Evolutionary conservation across 2,113 vertebrate genomes (phyloP), one percentile per base, ranked within the genome.

Genomic region (Guaruba guarouba): DNA sequence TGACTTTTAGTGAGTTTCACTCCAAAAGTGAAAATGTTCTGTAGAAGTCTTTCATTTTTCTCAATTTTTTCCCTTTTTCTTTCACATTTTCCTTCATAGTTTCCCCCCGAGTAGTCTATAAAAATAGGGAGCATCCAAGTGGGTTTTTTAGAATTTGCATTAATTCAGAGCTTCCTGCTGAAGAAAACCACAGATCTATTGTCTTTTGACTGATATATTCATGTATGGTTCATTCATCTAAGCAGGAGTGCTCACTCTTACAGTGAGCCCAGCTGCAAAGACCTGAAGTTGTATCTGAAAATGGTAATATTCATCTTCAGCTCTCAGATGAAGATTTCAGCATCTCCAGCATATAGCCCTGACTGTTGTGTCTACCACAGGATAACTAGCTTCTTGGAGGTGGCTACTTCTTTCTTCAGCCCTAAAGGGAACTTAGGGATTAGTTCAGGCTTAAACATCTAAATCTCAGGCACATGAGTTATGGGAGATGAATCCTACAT

Each of bases 51-150:
- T 62, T 1, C 4, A 4, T 73, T 94, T 87, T 73, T 67, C 29
- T 29, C 1, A 8, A 0, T 28, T 68, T 91, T 19, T 1, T 4
- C 11, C 9, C 10, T 54, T 87, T 69, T 4, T 2, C 3, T 37
- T 88, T 19, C 25, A 70, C 7, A 46, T 41, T 85, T 90, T 83
- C 29, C 11, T 55, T 67, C 7, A 54, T 10, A 11, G 8, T 68
- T 88, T 91, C 33, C 27, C 14, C n/a, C 51, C 14, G 4, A 39
- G 19, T 41, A 74, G 3, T 70, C 15, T 59, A 49, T 80, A 78
- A 81, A 91, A 80, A 35, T 12, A 86, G 12, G 25, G 28, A 74
- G 6, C 16, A 51, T 51, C 25, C 17, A 84, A 78, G 15, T 20
- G 28, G 3, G 0, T 25, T 46, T 92, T 69, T 82, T 59, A 51